Evolutionary conservation across 2,888 invertebrate genomes (phyloP), one percentile per base, ranked within the genome.

Genomic region (Microplitis deprimator): DNA sequence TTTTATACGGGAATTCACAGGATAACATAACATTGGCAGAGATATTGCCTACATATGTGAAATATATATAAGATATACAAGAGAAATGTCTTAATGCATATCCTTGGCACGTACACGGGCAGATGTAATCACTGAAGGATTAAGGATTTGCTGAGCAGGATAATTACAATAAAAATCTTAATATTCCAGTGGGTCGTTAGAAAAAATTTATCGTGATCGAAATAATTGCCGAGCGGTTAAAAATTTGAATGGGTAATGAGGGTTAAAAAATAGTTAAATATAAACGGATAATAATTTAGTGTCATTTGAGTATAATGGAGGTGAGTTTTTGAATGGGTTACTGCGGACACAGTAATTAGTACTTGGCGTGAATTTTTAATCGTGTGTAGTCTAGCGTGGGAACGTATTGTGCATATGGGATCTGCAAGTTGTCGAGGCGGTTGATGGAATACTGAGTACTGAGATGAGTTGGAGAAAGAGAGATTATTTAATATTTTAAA

Each of bases 11-110:
- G 29, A 29, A 29, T 29, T 29, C 29, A 29, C 29, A 29, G 29
- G 29, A 29, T 29, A 29, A 29, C 29, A 29, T 29, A 29, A 29
- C 29, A 29, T 29, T 29, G 29, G 29, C 4, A 29, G 29, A 29
- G 29, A 29, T 60, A 17, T 64, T 67, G 6, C 59, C 62, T 70
- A 72, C 65, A 72, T 71, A 39, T 38, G n/a, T 59, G 50, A 50
- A 13, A 50, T 50, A 29, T 29, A 29, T 29, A 70, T 59, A 59
- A 59, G 13, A 20, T 50, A 70, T 73, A 60, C 40, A 68, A 75
- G 84, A 84, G 85, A 87, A 87, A 86, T 85, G 84, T 85, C 85
- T 84, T 83, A 83, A 79, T 50, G 10, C 80, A 81, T 84, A 87
- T 86, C 87, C 87, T 87, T 87, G 87, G 85, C 85, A 84, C 83